Evolutionary conservation across 2,797 vertebrate species (phyloP).

Genomic region (Chrosomus eos): DNA sequence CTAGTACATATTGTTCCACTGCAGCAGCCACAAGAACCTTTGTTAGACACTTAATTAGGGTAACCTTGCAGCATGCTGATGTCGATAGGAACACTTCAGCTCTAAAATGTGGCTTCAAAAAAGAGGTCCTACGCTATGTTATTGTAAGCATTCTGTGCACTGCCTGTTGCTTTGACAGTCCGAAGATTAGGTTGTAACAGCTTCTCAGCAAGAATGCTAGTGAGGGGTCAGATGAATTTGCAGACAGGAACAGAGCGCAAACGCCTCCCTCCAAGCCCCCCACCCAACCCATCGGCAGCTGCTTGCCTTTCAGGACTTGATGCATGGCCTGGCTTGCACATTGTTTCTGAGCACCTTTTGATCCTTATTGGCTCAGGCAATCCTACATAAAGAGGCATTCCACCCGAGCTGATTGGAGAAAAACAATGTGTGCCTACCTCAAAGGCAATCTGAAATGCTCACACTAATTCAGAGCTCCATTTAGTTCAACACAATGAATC

Average conservation of each 20-base stretch:
- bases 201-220: slow-evolving; percentile 36
- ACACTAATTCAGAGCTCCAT: slow-evolving; percentile 49
- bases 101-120: slow-evolving; percentile 7
- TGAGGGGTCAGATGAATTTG: slow-evolving; percentile 30
- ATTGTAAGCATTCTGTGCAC: slow-evolving; percentile 4
- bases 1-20: slow-evolving; percentile 29
- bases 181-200: slow-evolving; percentile 32
- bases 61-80: neutral
- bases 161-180: slow-evolving; percentile 24
- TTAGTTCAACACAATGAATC: slow-evolving; percentile 49
- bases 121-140: neutral
- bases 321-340: slow-evolving; percentile 65
- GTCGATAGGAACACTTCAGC: neutral
- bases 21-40: slow-evolving; percentile 29
- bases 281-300: slow-evolving; percentile 60
- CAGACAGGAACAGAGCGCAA: slow-evolving; percentile 46
- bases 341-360: slow-evolving; percentile 73
- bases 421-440: slow-evolving; percentile 69
- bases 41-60: slow-evolving; percentile 6
- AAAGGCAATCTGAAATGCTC: slow-evolving; percentile 62
- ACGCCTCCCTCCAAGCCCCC: slow-evolving; percentile 22
- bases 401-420: slow-evolving; percentile 66
- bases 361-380: slow-evolving; percentile 67
- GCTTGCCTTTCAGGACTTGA: slow-evolving; percentile 66
- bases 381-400: slow-evolving; percentile 67